Base-by-base conservation (phyloP, 2,113 vertebrate genomes). In the Dascyllus trimaculatus region DNA sequence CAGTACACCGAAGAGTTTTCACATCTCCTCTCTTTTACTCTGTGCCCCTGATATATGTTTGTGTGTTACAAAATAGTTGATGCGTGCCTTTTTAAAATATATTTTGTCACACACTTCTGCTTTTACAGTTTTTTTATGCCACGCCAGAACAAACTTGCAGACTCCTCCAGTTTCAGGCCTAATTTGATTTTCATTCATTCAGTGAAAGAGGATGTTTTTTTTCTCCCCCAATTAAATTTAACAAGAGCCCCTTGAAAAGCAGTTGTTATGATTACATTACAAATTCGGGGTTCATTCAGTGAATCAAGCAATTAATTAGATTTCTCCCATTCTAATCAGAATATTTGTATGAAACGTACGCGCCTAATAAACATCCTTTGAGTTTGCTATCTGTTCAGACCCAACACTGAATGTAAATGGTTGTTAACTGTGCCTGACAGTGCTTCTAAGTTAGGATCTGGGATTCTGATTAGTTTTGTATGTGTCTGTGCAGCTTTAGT, bases 221-320 rank as follows among this genome's bases (percentile, higher is more conserved):
- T 69, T 68, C 64, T 84, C 64, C 61, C 81, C 92, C 89, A 94
- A 94, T 94, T 94, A 93, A 92, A 93, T 92, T 91, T 88, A 93
- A 92, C 91, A 93, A 93, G 91, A 91, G 85, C 89, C 82, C 89
- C 92, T 93, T 93, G 90, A 93, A 94, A 93, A 93, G 90, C 91
- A 90, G 90, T 94, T 93, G 91, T 93, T 94, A 89, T 93, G 93
- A 94, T 94, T 94, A 92, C 92, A 92, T 91, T 93, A 93, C 92
- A 92, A 93, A 92, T 94, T 92, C 80, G 84, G 89, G 89, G 87
- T 92, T 92, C 90, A 91, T 92, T 94, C 92, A 90, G 83, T 89
- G 91, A 94, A 93, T 93, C 92, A 85, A 83, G 87, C 91, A 94
- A 92, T 94, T 93, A 93, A 94, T 94, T 93, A 91, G 81, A 91